These are phyloP conservation scores for Drosophila suboccidentalis DNA, from an alignment of 2,888 invertebrate genomes.

Conservation along the genomic window DNA sequence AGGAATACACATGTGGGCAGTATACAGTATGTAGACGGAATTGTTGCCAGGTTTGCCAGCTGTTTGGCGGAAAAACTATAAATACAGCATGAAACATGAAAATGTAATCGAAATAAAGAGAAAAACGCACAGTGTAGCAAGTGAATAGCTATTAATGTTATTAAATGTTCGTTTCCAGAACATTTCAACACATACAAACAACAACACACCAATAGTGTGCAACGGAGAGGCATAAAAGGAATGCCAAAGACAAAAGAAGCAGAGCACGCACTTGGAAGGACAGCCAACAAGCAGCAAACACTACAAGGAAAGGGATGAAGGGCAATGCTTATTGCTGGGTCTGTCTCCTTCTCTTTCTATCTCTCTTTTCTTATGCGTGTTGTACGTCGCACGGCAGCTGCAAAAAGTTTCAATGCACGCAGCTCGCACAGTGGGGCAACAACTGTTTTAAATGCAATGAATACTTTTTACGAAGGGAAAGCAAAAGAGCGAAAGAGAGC, in stretches of 20 bases:
- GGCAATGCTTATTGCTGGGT: slow-evolving; percentile 7
- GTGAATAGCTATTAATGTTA: slow-evolving; percentile 13
- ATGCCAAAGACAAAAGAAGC: slow-evolving; percentile 5
- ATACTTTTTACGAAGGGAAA: slow-evolving; percentile 36
- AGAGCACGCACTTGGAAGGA: slow-evolving; percentile 9
- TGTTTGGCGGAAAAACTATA: slow-evolving; percentile 41
- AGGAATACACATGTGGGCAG: slow-evolving; percentile 14
- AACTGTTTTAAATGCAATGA: slow-evolving; percentile 3
- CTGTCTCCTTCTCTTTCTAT: slow-evolving; percentile 14
- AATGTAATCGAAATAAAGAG: slow-evolving; percentile 15
- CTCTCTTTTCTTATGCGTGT: slow-evolving; percentile 22
- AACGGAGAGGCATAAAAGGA: slow-evolving; percentile 14
- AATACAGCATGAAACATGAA: slow-evolving; percentile 30
- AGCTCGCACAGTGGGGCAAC: slow-evolving; percentile 37
- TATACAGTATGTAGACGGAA: slow-evolving; percentile 11
- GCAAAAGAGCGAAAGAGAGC: slow-evolving; percentile 30
- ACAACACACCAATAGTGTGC: slow-evolving; percentile 3
- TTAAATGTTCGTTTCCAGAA: slow-evolving; percentile 39
- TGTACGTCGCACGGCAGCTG: slow-evolving; percentile 41
- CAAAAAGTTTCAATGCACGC: slow-evolving; percentile 41
- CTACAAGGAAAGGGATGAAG: slow-evolving; percentile 54
- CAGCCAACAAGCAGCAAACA: slow-evolving; percentile 5
- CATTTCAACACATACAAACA: slow-evolving; percentile 19
- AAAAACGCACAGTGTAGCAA: slow-evolving; percentile 35
- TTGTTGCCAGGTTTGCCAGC: slow-evolving; percentile 47